Base-by-base conservation (phyloP, 2,113 vertebrate species). In the Telmatochromis sp. region DNA sequence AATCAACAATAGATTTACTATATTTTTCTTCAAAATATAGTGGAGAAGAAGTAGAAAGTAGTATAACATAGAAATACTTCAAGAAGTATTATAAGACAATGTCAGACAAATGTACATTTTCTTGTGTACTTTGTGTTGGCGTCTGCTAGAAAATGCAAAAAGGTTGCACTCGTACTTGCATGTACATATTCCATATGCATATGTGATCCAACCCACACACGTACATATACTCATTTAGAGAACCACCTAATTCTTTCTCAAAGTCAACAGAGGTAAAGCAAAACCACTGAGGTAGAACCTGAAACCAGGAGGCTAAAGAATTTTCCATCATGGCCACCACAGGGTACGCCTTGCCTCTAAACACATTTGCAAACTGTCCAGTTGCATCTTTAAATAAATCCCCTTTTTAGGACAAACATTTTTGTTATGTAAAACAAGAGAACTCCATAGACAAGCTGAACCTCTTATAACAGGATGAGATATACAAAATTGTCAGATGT, bases 401-500 rank as follows among this genome's bases (percentile, higher is more conserved):
- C 26, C 0, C 10, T 78, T n/a, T 51, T 51, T 51, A 31, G 45
- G 2, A 78, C 14, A 47, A 31, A 49, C 23, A 31, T 19, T 19
- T 78, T 2, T 78, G 23, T 19, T 47, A 28, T 28, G 70, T 5
- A 28, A 19, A 31, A 31, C 42, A 75, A 12, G 17, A 78, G 0
- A 49, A 19, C 42, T 0, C 23, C 0, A 47, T 5, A 28, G 15
- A 49, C 31, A 31, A 49, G 9, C 9, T 12, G 26, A 78, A 31
- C 2, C 6, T 31, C 26, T 78, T 78, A 28, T 8, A 31, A 12
- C 15, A 31, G 42, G 23, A 31, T 8, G 23, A 78, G 70, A 28
- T 31, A 31, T 49, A 31, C 42, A 75, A 73, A 45, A 73, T 6
- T 26, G 68, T 45, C 68, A 73, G 14, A 45, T 73, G 8, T 45